Evolutionary conservation across 2,113 vertebrate genomes (phyloP), one percentile per base, ranked within the genome.

Genomic region (Ascaphus truei): DNA sequence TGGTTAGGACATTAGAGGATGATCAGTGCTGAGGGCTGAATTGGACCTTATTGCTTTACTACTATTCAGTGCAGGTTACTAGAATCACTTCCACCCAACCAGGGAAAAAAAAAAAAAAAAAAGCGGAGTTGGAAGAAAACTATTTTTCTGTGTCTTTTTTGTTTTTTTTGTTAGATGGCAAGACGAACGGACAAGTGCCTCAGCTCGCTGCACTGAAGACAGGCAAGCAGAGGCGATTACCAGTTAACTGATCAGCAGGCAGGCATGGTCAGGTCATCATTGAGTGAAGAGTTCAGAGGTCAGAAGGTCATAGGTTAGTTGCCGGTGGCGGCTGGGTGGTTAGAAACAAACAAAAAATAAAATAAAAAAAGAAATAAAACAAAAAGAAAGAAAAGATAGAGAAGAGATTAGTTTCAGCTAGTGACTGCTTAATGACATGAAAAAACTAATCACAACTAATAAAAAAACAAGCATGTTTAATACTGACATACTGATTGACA

Each of bases 231-330:
- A 93, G 94, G 93, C 91, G 88, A 86, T 92, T 93, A 95, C 94
- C 96, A 97, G 94, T 96, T 95, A 96, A 93, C 93, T 90, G 93
- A 93, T 96, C 94, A 95, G 94, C 93, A 89, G 93, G 95, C 92
- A 92, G 94, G 94, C 91, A 96, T 95, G 95, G 94, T 94, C 90
- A 96, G 96, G 94, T 98, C 96, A 94, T 98, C 96, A 98, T 95
- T 98, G 96, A 95, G 94, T 96, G 93, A 94, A 92, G 92, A 93
- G 90, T 92, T 93, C 91, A 99, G 95, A 98, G 95, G 93, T 98
- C 95, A 97, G 94, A 98, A 96, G 96, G 94, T 98, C 96, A 98
- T 95, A 94, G 96, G 95, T 99, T 99, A 98, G 96, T 98, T 97
- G 96, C 97, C 94, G 88, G 95, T 98, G 96, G 96, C 94, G 94